A percentile compares a stretch with the other conserved stretches of the same genome.
These are phyloP conservation scores for Tetragonisca angustula DNA, from an alignment of 2,888 invertebrate species.

Conservation along the genomic window DNA sequence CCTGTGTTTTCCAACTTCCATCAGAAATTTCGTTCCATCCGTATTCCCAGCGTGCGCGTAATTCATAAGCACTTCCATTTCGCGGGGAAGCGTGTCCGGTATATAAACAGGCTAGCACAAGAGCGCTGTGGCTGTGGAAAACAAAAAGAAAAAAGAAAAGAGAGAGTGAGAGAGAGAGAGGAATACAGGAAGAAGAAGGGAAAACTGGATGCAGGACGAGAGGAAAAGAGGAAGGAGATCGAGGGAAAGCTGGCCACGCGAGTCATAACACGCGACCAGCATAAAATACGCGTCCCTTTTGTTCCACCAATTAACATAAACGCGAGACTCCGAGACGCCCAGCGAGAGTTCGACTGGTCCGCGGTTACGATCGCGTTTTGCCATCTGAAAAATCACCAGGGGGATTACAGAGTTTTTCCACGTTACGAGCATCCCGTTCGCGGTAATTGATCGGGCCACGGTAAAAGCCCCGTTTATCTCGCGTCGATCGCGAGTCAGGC, in stretches of 20 bases:
- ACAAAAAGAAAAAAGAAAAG: neutral
- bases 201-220: neutral
- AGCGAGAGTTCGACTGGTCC: slow-evolving; percentile 17
- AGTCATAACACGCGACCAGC: slow-evolving; percentile 50
- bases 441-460: slow-evolving; percentile 53
- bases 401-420: slow-evolving; percentile 52
- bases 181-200: neutral
- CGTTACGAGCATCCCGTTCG: slow-evolving; percentile 11
- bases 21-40: slow-evolving; percentile 53
- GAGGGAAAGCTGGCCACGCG: slow-evolving; percentile 17
- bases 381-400: slow-evolving; percentile 17
- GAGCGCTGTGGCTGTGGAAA: slow-evolving; percentile 12
- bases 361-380: neutral
- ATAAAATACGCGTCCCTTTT: slow-evolving; percentile 47
- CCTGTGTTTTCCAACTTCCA: slow-evolving; percentile 29
- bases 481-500: slow-evolving; percentile 2
- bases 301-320: slow-evolving; percentile 64
- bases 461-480: slow-evolving; percentile 51
- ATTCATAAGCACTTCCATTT: slow-evolving; percentile 60
- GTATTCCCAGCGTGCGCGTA: slow-evolving; percentile 55
- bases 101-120: slow-evolving; percentile 49
- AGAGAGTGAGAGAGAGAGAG: neutral
- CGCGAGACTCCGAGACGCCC: slow-evolving; percentile 12
- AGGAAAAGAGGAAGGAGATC: slow-evolving; percentile 21
- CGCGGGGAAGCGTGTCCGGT: slow-evolving; percentile 55